phyloP scores from a whole-genome alignment of 2,113 vertebrate genomes.

The Bujurquina vittata region DNA sequence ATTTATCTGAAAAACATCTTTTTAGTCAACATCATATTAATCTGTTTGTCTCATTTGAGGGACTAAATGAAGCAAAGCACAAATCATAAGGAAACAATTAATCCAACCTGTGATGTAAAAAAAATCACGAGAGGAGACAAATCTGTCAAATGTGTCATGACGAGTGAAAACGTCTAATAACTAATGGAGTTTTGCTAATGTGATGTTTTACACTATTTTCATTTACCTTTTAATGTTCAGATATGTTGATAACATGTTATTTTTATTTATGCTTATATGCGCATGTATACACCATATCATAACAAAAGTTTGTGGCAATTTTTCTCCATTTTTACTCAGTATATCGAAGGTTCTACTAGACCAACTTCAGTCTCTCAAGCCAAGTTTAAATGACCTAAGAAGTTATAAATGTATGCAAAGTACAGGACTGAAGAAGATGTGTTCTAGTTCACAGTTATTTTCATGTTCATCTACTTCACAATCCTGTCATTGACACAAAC shows the following conservation, averaged over 20 bases:
- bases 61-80: not conserved
- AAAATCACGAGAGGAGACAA: not conserved
- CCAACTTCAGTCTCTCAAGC: not conserved
- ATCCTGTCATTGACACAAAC: conserved; percentile 14
- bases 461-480: not conserved
- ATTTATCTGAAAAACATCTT: not conserved
- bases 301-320: not conserved
- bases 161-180: not conserved
- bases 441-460: not conserved
- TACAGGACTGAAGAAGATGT: not conserved
- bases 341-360: not conserved
- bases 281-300: not conserved
- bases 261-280: not conserved
- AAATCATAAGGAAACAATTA: not conserved
- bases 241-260: not conserved
- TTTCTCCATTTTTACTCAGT: not conserved
- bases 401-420: not conserved
- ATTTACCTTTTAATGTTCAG: not conserved
- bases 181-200: not conserved
- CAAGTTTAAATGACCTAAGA: not conserved
- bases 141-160: not conserved
- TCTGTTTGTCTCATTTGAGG: too few species aligned
- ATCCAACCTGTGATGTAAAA: not conserved
- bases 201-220: not conserved
- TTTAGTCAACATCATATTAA: too few species aligned